phyloP scores from a whole-genome alignment of 1,140 invertebrate genomes.

The Hermetia illucens region DNA sequence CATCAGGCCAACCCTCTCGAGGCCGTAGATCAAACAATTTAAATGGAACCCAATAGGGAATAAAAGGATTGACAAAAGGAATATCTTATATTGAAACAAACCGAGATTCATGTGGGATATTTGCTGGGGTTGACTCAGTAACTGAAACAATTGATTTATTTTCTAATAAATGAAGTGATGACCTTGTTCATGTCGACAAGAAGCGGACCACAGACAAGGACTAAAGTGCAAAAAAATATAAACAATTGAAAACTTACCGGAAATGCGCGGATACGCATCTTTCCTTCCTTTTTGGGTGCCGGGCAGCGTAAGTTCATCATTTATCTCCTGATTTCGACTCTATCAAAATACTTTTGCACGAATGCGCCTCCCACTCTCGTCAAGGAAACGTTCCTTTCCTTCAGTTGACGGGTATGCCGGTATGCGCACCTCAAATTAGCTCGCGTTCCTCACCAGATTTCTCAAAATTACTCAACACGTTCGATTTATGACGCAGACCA shows the following conservation, averaged over 20 bases:
- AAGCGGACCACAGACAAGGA: not conserved
- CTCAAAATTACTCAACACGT: too few relatives aligned
- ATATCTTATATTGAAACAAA: conserved; percentile 10
- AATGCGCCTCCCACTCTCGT: too few relatives aligned
- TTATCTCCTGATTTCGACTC: not conserved
- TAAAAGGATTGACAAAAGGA: conserved; percentile 13
- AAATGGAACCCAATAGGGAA: too few relatives aligned
- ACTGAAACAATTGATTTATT: not conserved
- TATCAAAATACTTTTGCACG: too few relatives aligned
- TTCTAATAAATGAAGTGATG: conserved; percentile 5
- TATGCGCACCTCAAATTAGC: too few relatives aligned
- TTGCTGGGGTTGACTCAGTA: conserved; percentile 5
- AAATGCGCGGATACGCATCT: conserved; percentile 95
- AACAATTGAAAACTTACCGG: conserved; percentile 55
- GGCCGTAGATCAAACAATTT: too few relatives aligned
- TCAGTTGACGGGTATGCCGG: too few relatives aligned
- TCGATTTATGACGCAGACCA: too few relatives aligned
- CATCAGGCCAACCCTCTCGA: too few relatives aligned
- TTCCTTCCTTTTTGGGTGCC: conserved; percentile 72
- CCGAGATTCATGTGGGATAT: conserved; percentile 1
- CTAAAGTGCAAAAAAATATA: not conserved
- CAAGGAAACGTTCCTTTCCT: too few relatives aligned
- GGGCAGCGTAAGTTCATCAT: conserved; percentile 25
- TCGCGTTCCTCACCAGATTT: too few relatives aligned
- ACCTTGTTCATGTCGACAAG: not conserved